phyloP scores from a whole-genome alignment of 37 sponge, comb jelly and placozoan genomes.

The Axinella damicornis region DNA sequence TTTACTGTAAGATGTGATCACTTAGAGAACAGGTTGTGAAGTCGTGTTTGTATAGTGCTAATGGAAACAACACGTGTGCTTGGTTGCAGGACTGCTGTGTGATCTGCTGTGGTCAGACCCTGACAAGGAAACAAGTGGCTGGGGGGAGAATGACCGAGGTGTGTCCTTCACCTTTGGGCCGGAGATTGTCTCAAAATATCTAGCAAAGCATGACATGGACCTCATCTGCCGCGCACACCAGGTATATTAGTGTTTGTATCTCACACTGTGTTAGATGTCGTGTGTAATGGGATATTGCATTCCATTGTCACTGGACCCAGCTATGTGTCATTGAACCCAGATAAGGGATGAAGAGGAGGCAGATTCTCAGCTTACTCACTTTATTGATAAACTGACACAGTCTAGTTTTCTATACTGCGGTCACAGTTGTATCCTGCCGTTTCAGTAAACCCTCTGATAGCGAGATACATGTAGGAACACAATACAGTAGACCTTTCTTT shows the following conservation, averaged over 20 bases:
- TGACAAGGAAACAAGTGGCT: constrained; percentile 96
- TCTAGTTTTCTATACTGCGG: not conserved
- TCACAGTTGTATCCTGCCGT: too few species aligned
- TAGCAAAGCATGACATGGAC: constrained; percentile 96
- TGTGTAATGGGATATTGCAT: not conserved
- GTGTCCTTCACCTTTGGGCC: constrained; percentile 99
- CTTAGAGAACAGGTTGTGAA: not conserved
- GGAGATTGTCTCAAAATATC: constrained; percentile 98
- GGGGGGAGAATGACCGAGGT: constrained; percentile 99
- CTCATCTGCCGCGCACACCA: constrained; percentile 98
- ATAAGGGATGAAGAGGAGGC: too few species aligned
- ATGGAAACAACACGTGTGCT: not conserved
- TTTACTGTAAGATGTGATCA: too few species aligned
- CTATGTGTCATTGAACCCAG: too few species aligned
- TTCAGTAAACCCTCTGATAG: too few species aligned
- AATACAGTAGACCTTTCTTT: too few species aligned
- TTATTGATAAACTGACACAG: too few species aligned
- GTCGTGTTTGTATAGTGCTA: not conserved
- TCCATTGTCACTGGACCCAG: not conserved
- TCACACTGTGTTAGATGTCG: not conserved
- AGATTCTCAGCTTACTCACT: too few species aligned
- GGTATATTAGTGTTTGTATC: constrained; percentile 46
- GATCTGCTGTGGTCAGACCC: constrained; percentile 99
- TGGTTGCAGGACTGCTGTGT: constrained; percentile 82
- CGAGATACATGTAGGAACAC: too few species aligned